Evolutionary conservation across 2,797 vertebrate species (phyloP).

Genomic region (Sus cebifrons): DNA sequence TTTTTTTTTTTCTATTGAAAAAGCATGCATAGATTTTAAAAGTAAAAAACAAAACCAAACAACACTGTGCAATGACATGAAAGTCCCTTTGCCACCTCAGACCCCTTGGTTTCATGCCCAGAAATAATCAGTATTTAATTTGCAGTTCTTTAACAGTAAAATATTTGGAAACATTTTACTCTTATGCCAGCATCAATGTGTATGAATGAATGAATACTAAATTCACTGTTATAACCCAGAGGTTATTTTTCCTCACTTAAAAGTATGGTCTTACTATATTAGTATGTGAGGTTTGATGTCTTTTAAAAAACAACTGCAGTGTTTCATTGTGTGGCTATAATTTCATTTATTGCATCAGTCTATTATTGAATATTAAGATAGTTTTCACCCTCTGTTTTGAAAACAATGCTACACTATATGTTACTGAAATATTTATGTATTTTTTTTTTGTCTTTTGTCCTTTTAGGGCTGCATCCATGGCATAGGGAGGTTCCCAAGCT

Average conservation of each 20-base stretch:
- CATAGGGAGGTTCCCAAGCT: too few relatives aligned
- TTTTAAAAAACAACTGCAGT: not conserved
- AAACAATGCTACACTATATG: slow-evolving; percentile 15
- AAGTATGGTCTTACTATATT: not conserved
- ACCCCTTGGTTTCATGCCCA: not conserved
- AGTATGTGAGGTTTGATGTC: not conserved
- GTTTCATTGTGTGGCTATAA: not conserved
- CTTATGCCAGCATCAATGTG: not conserved
- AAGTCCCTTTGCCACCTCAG: not conserved
- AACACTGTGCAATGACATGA: not conserved
- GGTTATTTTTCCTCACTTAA: not conserved
- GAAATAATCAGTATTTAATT: slow-evolving; percentile 31
- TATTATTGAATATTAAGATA: not conserved
- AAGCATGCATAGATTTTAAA: slow-evolving; percentile 15
- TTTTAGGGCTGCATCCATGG: too few relatives aligned
- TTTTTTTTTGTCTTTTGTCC: too few relatives aligned
- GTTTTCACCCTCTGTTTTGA: slow-evolving; percentile 57
- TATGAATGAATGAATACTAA: not conserved
- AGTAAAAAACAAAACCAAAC: not conserved
- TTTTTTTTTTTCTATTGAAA: not conserved
- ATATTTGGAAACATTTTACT: slow-evolving; percentile 28
- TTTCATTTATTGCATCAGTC: not conserved
- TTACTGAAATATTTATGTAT: not conserved
- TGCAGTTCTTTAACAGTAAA: slow-evolving; percentile 50
- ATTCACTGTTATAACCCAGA: not conserved